Evolutionary conservation across 1,140 invertebrate species (phyloP), one percentile per base, ranked within the genome.

Genomic region (Oedothorax gibbosus): DNA sequence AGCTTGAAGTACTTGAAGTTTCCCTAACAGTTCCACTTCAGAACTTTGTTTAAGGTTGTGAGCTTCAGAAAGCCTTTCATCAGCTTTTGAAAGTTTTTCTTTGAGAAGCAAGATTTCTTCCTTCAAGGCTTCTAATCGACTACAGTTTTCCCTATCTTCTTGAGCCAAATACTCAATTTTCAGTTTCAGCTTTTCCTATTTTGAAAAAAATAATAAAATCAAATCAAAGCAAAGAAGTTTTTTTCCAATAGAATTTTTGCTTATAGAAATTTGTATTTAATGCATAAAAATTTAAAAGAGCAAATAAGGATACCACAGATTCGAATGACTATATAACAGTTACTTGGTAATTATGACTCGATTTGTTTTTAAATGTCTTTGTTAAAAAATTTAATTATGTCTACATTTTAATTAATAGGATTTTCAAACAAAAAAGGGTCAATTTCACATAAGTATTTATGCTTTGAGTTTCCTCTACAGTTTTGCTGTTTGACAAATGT

Each of bases 21-120:
- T 83, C 14, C 76, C 65, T 20, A 72, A 66, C 18, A 87, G 60
- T 68, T 86, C 60, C 12, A 10, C 14, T 77, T 82, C 84, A 35
- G 21, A 51, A 12, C 18, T 35, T 72, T 49, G 20, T 68, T 76
- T 84, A 9, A 54, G 50, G 35, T 21, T 54, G 15, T 75, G 71
- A 9, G 60, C 15, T 53, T 56, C 18, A 14, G 9, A n/a, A 50
- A 75, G 8, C 21, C 54, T 62, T 72, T 87, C 83, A 60, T 87
- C 86, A n/a, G 77, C 71, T 57, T 82, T 64, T 62, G 64, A 18
- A 51, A 73, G 57, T 21, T 80, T 68, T 18, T 72, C 86, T 78
- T 85, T 87, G 7, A 90, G 89, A 69, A 90, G 88, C 2, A 89
- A 90, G 49, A 91, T 84, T 87, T 92, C 90, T 85, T 91, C 35